phyloP scores from a whole-genome alignment of 2,888 invertebrate genomes.

The Agrotis exclamationis region DNA sequence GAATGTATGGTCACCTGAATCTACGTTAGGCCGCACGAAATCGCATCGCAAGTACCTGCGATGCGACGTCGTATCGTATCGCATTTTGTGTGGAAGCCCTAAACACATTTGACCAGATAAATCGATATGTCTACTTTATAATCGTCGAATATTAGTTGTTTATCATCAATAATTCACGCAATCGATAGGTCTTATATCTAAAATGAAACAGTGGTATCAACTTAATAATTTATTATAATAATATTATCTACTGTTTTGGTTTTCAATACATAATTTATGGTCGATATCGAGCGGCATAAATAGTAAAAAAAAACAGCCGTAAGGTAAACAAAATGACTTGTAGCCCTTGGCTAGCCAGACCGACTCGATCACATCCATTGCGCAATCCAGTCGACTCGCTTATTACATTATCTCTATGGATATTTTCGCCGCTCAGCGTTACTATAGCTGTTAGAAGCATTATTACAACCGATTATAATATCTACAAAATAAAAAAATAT shows the following conservation, averaged over 20 bases:
- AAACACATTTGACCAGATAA: too few species aligned
- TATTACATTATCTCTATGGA: conserved; percentile 5
- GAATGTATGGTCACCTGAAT: too few species aligned
- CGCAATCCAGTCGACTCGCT: background rate
- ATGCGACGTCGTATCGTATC: too few species aligned
- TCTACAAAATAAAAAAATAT: conserved; percentile 57
- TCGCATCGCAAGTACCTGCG: too few species aligned
- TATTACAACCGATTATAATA: conserved; percentile 39
- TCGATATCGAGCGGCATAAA: conserved; percentile 31
- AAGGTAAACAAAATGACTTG: background rate
- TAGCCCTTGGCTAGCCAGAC: too few species aligned
- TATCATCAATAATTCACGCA: too few species aligned
- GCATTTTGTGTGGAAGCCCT: too few species aligned
- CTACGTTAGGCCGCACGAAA: too few species aligned
- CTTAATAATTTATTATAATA: conserved; percentile 64
- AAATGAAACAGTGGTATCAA: conserved; percentile 54
- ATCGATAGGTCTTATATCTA: background rate
- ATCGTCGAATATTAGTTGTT: too few species aligned
- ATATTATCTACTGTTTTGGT: conserved; percentile 56
- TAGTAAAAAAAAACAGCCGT: background rate
- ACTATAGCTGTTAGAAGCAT: conserved; percentile 11
- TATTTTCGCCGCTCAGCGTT: conserved; percentile 15
- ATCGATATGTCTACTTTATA: too few species aligned
- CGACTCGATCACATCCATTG: background rate
- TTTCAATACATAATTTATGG: conserved; percentile 43